phyloP scores from a whole-genome alignment of 2,113 vertebrate species.

The Corythaixoides concolor region DNA sequence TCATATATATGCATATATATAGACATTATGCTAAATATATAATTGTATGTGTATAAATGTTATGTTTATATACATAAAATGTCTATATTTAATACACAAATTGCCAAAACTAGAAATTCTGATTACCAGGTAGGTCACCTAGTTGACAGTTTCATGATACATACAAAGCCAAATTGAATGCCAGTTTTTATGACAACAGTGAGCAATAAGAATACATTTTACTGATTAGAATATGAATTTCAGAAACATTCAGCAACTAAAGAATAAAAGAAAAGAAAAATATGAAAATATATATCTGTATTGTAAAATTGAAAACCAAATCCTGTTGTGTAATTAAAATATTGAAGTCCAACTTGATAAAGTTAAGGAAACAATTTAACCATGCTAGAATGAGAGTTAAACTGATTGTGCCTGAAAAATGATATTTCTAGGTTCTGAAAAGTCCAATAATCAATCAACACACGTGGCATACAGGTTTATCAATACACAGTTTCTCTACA shows the following conservation, averaged over 20 bases:
- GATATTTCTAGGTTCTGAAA: background rate
- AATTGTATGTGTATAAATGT: background rate
- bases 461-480: background rate
- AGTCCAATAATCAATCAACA: background rate
- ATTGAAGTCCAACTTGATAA: background rate
- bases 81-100: background rate
- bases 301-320: background rate
- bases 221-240: background rate
- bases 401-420: background rate
- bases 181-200: background rate
- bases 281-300: background rate
- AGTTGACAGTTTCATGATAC: background rate
- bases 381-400: background rate
- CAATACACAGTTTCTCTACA: background rate
- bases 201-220: background rate
- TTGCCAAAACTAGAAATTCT: background rate
- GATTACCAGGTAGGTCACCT: fast-evolving
- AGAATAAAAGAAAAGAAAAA: background rate
- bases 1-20: too few relatives aligned
- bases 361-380: background rate
- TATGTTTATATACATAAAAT: background rate
- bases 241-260: background rate
- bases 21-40: background rate
- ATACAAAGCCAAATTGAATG: background rate
- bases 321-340: background rate